A percentile compares a stretch with the other conserved stretches of the same genome.
Conservation (phyloP, 1,140 invertebrate species). For the Chironomus striatipennis region DNA sequence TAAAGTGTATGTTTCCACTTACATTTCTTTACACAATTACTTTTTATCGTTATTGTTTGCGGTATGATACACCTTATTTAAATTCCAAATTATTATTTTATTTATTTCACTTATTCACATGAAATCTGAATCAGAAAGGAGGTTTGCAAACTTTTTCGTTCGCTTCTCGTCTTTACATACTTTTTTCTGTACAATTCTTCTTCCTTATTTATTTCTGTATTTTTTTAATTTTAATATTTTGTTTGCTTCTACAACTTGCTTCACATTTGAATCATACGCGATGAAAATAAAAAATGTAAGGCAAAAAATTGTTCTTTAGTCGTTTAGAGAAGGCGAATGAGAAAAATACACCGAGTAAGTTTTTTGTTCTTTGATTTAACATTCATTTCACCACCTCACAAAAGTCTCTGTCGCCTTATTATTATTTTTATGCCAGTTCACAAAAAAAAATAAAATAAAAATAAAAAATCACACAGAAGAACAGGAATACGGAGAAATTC, state of each 20-base stretch:
- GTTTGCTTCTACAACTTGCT: not conserved
- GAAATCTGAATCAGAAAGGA: too few relatives aligned
- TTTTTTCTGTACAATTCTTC: not conserved
- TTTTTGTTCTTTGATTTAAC: not conserved
- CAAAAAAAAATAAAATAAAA: too few relatives aligned
- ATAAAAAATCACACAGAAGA: not conserved
- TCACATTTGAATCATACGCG: slow-evolving; percentile 12
- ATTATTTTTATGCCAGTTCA: not conserved
- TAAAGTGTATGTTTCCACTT: not conserved
- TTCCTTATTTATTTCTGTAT: too few relatives aligned
- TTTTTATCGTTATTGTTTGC: slow-evolving; percentile 18
- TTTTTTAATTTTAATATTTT: too few relatives aligned
- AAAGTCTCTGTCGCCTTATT: not conserved
- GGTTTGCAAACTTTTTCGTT: not conserved
- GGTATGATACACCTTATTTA: slow-evolving; percentile 20
- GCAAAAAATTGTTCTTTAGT: not conserved
- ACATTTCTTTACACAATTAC: slow-evolving; percentile 13
- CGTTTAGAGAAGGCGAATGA: too few relatives aligned
- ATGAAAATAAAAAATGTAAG: not conserved
- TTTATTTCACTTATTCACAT: not conserved
- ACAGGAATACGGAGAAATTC: not conserved
- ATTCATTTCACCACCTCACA: slow-evolving; percentile 17
- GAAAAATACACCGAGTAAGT: too few relatives aligned
- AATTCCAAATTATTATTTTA: slow-evolving; percentile 8
- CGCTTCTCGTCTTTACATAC: not conserved